These are phyloP conservation scores for Polylopha cassiicola DNA, from an alignment of 2,888 invertebrate species.

Conservation along the genomic window DNA sequence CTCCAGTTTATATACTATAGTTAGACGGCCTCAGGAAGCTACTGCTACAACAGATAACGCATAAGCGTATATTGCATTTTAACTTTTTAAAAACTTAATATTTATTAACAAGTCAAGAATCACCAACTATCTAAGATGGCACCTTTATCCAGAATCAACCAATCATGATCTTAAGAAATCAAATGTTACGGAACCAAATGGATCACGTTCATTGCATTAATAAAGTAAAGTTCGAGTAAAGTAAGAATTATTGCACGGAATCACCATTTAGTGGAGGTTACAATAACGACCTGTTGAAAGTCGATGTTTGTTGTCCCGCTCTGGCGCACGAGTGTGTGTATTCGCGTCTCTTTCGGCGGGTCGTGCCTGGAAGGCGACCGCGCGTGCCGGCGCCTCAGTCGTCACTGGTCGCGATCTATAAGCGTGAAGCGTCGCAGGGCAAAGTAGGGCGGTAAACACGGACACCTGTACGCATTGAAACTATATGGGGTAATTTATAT, in stretches of 20 bases:
- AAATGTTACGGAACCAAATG: no score
- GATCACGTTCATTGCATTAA: no score
- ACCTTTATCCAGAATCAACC: no score
- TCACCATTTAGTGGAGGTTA: conserved; percentile 68
- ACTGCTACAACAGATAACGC: no score
- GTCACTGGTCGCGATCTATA: conserved; percentile 71
- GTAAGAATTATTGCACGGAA: conserved; percentile 65
- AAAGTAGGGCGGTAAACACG: conserved; percentile 69
- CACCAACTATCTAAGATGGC: no score
- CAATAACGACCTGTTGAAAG: conserved; percentile 76
- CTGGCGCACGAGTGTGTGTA: conserved; percentile 43
- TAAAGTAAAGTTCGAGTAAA: no score
- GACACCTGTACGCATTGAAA: conserved; percentile 53
- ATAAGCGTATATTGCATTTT: no score
- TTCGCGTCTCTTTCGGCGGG: conserved; percentile 47
- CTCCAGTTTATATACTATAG: no score
- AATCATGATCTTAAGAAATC: no score
- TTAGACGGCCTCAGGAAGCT: no score
- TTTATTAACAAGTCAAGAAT: no score
- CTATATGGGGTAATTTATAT: conserved; percentile 16
- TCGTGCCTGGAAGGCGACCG: conserved; percentile 54
- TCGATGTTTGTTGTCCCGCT: conserved; percentile 51
- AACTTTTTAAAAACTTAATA: no score
- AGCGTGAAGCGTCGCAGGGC: conserved; percentile 53
- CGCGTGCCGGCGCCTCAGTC: conserved; percentile 59